phyloP scores from a whole-genome alignment of 2,888 invertebrate species.

The Heliconius sara region DNA sequence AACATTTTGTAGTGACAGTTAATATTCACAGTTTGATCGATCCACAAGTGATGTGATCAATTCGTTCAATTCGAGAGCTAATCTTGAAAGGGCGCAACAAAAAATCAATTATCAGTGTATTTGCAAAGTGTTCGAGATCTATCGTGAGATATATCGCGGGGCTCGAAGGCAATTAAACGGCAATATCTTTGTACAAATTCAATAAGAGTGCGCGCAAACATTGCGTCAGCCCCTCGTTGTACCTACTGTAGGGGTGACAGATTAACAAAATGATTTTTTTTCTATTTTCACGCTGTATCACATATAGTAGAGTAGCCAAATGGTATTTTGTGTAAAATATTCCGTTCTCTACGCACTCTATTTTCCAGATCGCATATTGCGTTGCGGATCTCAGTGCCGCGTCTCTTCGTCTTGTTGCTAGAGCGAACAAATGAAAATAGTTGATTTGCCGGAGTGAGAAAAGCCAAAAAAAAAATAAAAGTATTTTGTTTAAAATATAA shows the following conservation, averaged over 20 bases:
- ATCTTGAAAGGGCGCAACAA: not conserved
- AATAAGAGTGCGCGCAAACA: conserved; percentile 61
- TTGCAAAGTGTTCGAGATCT: conserved; percentile 15
- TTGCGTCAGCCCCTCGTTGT: conserved; percentile 54
- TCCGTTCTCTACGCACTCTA: not conserved
- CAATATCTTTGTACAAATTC: conserved; percentile 60
- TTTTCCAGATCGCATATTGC: too few species aligned
- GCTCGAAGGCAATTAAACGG: conserved; percentile 40
- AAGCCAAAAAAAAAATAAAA: too few species aligned
- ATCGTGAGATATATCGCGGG: conserved; percentile 13
- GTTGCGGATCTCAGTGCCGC: too few species aligned
- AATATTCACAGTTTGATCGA: too few species aligned
- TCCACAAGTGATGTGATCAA: not conserved
- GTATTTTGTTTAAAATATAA: too few species aligned
- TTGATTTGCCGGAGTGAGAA: too few species aligned
- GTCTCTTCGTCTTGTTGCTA: too few species aligned
- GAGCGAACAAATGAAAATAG: too few species aligned
- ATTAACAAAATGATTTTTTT: not conserved
- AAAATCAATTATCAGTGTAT: not conserved
- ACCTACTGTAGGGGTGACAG: not conserved
- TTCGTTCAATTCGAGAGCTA: not conserved
- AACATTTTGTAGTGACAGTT: too few species aligned
- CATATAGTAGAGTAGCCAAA: not conserved
- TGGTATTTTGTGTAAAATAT: not conserved
- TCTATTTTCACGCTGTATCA: not conserved